A percentile compares a stretch with the other conserved stretches of the same genome.
These are phyloP conservation scores for Physocephala rufipes DNA, from an alignment of 2,888 invertebrate species.

Conservation along the genomic window DNA sequence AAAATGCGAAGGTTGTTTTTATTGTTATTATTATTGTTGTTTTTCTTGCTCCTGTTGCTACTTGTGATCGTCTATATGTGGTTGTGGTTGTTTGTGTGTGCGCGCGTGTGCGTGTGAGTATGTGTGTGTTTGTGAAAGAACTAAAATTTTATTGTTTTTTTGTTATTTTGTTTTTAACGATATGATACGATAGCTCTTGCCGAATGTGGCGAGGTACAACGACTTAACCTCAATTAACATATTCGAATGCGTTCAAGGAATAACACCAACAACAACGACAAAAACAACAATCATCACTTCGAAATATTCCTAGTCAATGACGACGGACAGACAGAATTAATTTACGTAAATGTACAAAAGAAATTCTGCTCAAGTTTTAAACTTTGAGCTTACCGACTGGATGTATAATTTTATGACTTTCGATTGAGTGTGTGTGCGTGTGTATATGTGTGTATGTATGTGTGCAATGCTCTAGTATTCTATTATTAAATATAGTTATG, in stretches of 20 bases:
- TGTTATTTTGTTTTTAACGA: conserved; percentile 14
- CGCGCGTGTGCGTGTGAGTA: no score
- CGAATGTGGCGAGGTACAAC: conserved; percentile 6
- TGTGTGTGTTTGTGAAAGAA: conserved; percentile 10
- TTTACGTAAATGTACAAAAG: not conserved
- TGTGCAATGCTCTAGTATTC: no score
- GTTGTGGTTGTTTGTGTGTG: conserved; percentile 1
- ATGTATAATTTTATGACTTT: no score
- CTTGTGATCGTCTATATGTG: no score
- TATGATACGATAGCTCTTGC: not conserved
- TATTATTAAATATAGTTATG: no score
- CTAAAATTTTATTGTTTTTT: conserved; percentile 26
- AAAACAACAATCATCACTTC: not conserved
- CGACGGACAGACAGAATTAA: not conserved
- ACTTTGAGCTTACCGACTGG: no score
- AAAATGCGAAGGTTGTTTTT: not conserved
- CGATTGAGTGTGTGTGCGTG: no score
- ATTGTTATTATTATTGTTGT: not conserved
- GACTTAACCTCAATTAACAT: conserved; percentile 33
- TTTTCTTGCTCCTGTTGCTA: no score
- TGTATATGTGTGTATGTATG: no score
- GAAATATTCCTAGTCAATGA: not conserved
- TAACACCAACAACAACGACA: not conserved
- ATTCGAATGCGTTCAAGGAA: conserved; percentile 7
- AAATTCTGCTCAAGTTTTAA: no score